Conservation (phyloP, 2,797 vertebrate genomes). For the Erithacus rubecula region DNA sequence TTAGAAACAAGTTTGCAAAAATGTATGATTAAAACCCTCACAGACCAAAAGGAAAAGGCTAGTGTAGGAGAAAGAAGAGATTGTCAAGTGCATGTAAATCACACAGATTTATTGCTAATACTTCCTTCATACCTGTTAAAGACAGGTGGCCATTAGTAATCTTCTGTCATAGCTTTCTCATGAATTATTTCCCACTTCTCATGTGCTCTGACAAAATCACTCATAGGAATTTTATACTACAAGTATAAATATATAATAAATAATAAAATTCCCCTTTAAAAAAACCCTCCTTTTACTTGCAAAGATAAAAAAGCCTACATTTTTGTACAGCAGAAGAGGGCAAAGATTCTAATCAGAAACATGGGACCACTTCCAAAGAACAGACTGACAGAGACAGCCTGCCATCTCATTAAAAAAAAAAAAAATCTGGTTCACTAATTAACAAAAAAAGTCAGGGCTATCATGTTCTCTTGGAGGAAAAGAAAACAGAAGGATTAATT, state of each 20-base stretch:
- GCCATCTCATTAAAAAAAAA: slow-evolving; percentile 28
- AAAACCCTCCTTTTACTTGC: neutral
- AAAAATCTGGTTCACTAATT: slow-evolving; percentile 23
- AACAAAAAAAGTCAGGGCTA: neutral
- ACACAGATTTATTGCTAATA: neutral
- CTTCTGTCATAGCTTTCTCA: neutral
- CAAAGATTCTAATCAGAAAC: slow-evolving; percentile 46
- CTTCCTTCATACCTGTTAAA: neutral
- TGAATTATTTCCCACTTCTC: neutral
- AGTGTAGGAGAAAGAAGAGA: neutral
- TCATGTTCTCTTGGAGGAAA: neutral
- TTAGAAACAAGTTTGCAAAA: neutral
- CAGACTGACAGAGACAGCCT: slow-evolving; percentile 34
- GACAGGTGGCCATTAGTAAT: neutral
- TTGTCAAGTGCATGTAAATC: neutral
- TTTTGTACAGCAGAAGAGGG: slow-evolving; percentile 17
- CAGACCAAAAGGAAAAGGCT: neutral
- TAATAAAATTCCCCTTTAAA: neutral
- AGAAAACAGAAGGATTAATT: neutral
- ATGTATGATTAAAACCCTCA: neutral
- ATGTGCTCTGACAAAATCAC: neutral
- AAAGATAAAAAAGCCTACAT: neutral
- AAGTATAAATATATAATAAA: no score
- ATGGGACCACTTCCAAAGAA: slow-evolving; percentile 51
- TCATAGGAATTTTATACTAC: neutral